Evolutionary conservation across 2,797 vertebrate genomes (phyloP).

Genomic region (Eulemur albifrons): DNA sequence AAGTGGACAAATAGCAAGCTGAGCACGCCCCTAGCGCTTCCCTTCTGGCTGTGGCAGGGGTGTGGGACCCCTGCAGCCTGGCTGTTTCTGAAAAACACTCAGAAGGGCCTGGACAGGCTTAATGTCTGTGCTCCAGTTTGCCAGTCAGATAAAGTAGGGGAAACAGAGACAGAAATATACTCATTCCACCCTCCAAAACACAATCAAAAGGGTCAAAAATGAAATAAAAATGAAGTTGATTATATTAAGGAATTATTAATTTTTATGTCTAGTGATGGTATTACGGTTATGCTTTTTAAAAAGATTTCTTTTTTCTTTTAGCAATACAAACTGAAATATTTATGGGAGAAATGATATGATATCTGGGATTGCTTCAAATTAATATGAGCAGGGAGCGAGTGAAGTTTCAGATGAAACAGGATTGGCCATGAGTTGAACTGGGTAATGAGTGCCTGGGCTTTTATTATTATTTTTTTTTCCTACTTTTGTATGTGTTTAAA

Average conservation of each 20-base stretch:
- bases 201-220: not conserved
- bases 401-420: not conserved
- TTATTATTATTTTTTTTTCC: not conserved
- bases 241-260: not conserved
- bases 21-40: not conserved
- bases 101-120: not conserved
- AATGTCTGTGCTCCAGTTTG: not conserved
- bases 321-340: not conserved
- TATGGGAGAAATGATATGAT: not conserved
- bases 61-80: not conserved
- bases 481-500: not conserved
- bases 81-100: not conserved
- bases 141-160: not conserved
- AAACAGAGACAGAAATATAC: not conserved
- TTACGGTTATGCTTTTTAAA: not conserved
- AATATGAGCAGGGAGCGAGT: not conserved
- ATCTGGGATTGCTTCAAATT: not conserved
- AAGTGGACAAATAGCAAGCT: not conserved
- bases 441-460: not conserved
- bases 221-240: not conserved
- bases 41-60: not conserved
- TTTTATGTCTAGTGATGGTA: not conserved
- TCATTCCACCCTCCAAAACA: not conserved
- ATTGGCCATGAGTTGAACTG: not conserved
- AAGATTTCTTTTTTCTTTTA: constrained; percentile 6